These are phyloP conservation scores for Gryllus bimaculatus DNA, from an alignment of 1,140 invertebrate genomes.

Conservation along the genomic window DNA sequence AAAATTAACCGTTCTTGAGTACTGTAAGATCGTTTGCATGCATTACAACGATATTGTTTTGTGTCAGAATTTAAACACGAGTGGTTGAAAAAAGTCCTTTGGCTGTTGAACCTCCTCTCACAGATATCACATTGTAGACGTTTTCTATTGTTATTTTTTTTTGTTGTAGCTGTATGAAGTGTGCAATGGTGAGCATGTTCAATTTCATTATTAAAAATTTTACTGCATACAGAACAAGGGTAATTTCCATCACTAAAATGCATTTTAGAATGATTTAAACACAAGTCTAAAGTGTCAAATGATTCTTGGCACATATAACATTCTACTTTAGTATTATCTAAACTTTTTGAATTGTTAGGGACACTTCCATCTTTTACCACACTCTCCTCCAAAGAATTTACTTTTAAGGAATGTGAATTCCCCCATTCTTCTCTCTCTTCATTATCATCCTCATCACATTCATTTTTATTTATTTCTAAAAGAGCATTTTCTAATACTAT, in stretches of 20 bases:
- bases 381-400: background rate
- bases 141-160: background rate
- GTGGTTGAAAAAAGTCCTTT: constrained; percentile 13
- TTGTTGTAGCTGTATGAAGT: constrained; percentile 9
- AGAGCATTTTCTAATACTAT: too few relatives aligned
- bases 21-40: constrained; percentile 9
- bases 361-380: background rate
- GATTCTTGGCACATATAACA: background rate
- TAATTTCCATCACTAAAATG: constrained; percentile 6
- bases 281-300: background rate
- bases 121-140: constrained; percentile 12
- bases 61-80: constrained; percentile 5
- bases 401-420: background rate
- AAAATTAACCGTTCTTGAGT: constrained; percentile 15
- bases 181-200: constrained; percentile 9
- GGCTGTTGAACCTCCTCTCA: constrained; percentile 14
- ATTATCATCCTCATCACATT: background rate
- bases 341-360: background rate
- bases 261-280: constrained; percentile 10
- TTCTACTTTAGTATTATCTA: constrained; percentile 6
- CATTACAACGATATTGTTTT: constrained; percentile 13
- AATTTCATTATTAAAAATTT: constrained; percentile 9
- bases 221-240: constrained; percentile 12
- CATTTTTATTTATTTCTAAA: too few relatives aligned
- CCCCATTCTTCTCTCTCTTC: background rate